Conservation (phyloP, 2,797 vertebrate species). For the Malurus splendens region DNA sequence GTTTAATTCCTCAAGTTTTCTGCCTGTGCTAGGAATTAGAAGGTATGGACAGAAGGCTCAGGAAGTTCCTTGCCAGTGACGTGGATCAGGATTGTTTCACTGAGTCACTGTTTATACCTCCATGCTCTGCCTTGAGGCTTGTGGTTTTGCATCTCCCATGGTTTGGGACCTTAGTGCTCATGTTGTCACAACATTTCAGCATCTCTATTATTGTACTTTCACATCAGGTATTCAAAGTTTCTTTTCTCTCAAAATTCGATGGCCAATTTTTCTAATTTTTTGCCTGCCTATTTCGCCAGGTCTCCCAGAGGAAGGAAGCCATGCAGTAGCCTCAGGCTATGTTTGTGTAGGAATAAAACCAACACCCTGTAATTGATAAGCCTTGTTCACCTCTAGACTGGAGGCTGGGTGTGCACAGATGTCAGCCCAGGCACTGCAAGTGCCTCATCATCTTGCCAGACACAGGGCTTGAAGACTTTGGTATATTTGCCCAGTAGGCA, state of each 20-base stretch:
- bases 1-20: fast-evolving
- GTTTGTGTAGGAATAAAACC: background rate
- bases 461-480: fast-evolving
- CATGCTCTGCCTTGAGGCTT: fast-evolving
- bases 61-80: background rate
- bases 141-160: background rate
- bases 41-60: background rate
- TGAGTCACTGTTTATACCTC: background rate
- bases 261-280: background rate
- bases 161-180: fast-evolving
- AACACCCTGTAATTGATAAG: background rate
- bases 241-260: background rate
- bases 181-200: background rate
- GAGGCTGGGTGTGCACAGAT: background rate
- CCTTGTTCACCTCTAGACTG: background rate
- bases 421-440: background rate
- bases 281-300: background rate
- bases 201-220: background rate
- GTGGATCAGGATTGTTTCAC: background rate
- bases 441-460: background rate
- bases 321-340: fast-evolving
- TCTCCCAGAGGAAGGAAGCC: background rate
- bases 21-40: background rate
- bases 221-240: background rate
- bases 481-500: background rate